Evolutionary conservation across 2,797 vertebrate genomes (phyloP).

Genomic region (Thalassophryne amazonica): DNA sequence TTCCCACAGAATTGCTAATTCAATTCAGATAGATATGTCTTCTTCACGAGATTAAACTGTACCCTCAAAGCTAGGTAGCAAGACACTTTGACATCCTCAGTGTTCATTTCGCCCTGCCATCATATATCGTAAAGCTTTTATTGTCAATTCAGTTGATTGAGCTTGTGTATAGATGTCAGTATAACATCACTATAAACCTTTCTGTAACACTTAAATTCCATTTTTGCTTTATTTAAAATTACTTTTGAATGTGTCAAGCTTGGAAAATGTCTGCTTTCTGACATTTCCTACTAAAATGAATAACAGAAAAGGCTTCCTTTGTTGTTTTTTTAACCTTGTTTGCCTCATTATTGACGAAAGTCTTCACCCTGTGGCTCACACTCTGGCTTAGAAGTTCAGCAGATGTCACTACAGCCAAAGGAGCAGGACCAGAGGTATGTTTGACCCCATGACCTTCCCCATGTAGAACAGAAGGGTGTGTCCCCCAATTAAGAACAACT

Average conservation of each 20-base stretch:
- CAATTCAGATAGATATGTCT: not conserved
- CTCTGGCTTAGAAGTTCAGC: constrained; percentile 65
- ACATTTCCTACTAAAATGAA: constrained; percentile 61
- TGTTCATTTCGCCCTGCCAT: constrained; percentile 34
- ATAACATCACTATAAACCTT: constrained; percentile 74
- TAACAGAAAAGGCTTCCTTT: constrained; percentile 34
- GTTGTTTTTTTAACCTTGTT: constrained; percentile 27
- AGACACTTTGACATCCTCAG: constrained; percentile 83
- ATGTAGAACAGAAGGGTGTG: constrained; percentile 24
- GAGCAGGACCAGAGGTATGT: constrained; percentile 41
- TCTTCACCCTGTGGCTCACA: not conserved
- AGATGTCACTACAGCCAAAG: constrained; percentile 81
- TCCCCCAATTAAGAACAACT: constrained; percentile 37
- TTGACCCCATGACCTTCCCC: constrained; percentile 62
- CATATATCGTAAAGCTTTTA: constrained; percentile 42
- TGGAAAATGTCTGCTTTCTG: constrained; percentile 47
- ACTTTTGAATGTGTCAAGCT: constrained; percentile 27
- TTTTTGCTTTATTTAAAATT: constrained; percentile 35
- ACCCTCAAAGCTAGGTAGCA: constrained; percentile 85
- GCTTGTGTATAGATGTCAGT: constrained; percentile 67
- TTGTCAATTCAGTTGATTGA: constrained; percentile 33
- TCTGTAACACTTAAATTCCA: constrained; percentile 63
- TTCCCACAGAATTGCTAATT: too few relatives aligned
- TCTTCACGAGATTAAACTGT: constrained; percentile 83
- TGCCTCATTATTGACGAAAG: too few relatives aligned